Evolutionary conservation across 1,140 invertebrate genomes (phyloP).

Genomic region (Pogonus chalceus): DNA sequence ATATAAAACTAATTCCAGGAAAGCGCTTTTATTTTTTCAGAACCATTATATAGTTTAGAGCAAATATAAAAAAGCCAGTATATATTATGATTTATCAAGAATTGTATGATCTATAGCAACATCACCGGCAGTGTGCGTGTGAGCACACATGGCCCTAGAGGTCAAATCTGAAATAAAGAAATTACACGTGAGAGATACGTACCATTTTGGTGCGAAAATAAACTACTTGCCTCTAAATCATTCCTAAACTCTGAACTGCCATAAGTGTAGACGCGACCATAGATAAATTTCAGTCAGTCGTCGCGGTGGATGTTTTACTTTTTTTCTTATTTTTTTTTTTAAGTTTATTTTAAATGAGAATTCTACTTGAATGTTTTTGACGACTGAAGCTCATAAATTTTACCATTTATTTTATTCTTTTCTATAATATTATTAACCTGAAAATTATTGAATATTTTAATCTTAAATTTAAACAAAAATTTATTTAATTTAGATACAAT

Average conservation of each 20-base stretch:
- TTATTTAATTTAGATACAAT: neutral
- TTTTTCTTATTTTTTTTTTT: neutral
- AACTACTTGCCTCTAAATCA: neutral
- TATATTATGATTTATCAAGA: no score
- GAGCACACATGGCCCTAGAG: neutral
- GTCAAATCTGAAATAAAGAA: conserved; percentile 1
- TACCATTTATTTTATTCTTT: neutral
- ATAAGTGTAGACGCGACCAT: neutral
- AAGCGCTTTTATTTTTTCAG: no score
- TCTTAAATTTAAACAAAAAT: neutral
- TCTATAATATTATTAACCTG: neutral
- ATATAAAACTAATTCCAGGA: no score
- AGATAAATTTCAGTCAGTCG: conserved; percentile 2
- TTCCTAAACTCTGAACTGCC: conserved; percentile 4
- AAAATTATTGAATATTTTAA: neutral
- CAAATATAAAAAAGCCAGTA: no score
- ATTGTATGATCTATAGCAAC: neutral
- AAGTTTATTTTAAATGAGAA: neutral
- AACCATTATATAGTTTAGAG: no score
- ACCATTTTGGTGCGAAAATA: neutral
- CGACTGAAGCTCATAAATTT: neutral
- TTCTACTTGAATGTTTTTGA: neutral
- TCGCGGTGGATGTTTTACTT: no score
- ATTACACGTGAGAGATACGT: neutral
- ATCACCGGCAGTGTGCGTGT: neutral